Base-by-base conservation (phyloP, 1,140 invertebrate genomes). In the Lordiphosa stackelbergi region DNA sequence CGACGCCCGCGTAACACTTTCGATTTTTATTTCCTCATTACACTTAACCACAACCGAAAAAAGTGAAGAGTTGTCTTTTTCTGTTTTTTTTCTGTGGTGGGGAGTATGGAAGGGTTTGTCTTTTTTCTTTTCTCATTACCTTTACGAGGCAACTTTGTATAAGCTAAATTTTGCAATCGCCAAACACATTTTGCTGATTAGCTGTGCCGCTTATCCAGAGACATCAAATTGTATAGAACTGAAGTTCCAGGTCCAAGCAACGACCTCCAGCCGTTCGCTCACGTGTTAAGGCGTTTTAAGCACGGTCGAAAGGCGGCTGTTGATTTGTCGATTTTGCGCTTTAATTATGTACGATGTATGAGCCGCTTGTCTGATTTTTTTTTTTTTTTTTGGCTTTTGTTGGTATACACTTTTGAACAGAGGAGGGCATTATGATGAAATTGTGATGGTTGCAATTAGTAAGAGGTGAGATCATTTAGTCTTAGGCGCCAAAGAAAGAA, bases 21-120 rank as follows among this genome's bases (percentile, higher is more conserved):
- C 69, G 49, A 79, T 79, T 78, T 73, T 72, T 73, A 73, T 78
- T 79, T 79, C 74, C 74, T 78, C 74, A 79, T 73, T 79, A 78
- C 60, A 78, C 43, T 46, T 54, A 56, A 37, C 46, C 31, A 42
- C 13, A 49, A 55, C 43, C 43, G 31, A 49, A 53, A 59, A 66
- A 81, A 63, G 31, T 71, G 71, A 71, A 68, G 62, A 62, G 46
- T 71, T 70, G 45, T 58, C 47, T 59, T 61, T 73, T 65, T 54
- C 38, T 53, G 34, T 47, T 53, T 35, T 24, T 24, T 24, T 24
- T 24, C 22, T 24, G 22, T 6, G 22, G 22, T 24, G 5, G 43
- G 24, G 34, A 45, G 51, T 54, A 36, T 41, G 37, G 52, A 53
- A 22, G 16, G 43, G 42, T n/a, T 58, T 13, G 34, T 46, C 12